These are phyloP conservation scores for Nymphalis c-album DNA, from an alignment of 2,888 invertebrate genomes.

Conservation along the genomic window DNA sequence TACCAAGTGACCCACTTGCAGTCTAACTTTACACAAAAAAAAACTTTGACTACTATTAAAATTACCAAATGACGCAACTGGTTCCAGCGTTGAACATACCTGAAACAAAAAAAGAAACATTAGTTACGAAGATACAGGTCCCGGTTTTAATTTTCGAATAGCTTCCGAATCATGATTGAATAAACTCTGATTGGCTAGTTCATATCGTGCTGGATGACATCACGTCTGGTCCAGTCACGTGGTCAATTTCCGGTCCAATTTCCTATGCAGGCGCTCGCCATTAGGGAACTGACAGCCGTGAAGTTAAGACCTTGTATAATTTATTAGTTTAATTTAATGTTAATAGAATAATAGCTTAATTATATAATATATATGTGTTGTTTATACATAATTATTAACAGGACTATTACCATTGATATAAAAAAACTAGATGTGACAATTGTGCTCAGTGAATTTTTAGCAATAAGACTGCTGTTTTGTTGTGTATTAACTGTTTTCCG, in stretches of 20 bases:
- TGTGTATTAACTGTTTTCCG: no score
- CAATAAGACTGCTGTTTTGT: no score
- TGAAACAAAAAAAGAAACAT: conserved; percentile 48
- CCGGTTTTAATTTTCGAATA: conserved; percentile 44
- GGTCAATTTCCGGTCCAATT: conserved; percentile 74
- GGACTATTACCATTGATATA: no score
- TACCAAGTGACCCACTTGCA: no score
- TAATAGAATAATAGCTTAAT: not conserved
- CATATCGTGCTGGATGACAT: conserved; percentile 68
- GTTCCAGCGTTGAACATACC: conserved; percentile 57
- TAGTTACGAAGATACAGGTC: conserved; percentile 15
- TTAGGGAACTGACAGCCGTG: conserved; percentile 25
- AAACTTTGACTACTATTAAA: not conserved
- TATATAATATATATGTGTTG: no score
- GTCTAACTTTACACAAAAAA: not conserved
- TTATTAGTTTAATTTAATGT: conserved; percentile 11
- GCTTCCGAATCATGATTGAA: conserved; percentile 61
- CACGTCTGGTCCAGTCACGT: conserved; percentile 69
- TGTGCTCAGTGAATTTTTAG: no score
- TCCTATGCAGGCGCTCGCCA: conserved; percentile 59
- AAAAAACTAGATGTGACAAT: no score
- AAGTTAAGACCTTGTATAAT: conserved; percentile 16
- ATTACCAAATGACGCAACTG: conserved; percentile 46
- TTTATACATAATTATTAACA: no score
- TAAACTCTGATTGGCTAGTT: conserved; percentile 70